phyloP scores from a whole-genome alignment of 1,140 invertebrate species.

The Ditylenchus dipsaci region DNA sequence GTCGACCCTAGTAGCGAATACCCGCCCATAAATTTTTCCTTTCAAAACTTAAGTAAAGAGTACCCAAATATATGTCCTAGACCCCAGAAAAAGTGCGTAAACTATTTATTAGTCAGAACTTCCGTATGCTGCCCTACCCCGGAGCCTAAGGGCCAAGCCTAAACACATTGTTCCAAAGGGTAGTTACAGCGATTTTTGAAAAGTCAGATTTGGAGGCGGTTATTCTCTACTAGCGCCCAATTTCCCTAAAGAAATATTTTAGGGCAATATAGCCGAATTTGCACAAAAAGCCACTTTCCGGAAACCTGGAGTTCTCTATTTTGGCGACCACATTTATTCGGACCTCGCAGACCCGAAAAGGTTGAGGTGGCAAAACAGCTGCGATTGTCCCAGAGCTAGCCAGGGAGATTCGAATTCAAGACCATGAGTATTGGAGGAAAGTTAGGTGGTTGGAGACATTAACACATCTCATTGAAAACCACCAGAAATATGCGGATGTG shows the following conservation, averaged over 20 bases:
- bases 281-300: constrained; percentile 86
- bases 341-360: constrained; percentile 92
- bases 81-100: too few relatives aligned
- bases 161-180: too few relatives aligned
- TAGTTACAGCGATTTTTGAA: too few relatives aligned
- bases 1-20: too few relatives aligned
- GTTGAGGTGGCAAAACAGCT: constrained; percentile 91
- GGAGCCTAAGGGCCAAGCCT: too few relatives aligned
- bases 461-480: constrained; percentile 78
- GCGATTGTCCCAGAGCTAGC: constrained; percentile 91
- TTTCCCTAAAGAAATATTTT: constrained; percentile 27
- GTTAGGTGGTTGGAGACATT: constrained; percentile 88
- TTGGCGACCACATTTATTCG: constrained; percentile 94
- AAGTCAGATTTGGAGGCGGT: too few relatives aligned
- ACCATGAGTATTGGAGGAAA: constrained; percentile 77
- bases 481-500: constrained; percentile 39
- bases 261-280: constrained; percentile 85
- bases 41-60: too few relatives aligned
- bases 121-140: too few relatives aligned
- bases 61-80: too few relatives aligned
- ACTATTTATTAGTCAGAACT: too few relatives aligned
- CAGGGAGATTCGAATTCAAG: constrained; percentile 85
- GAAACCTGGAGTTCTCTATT: constrained; percentile 85
- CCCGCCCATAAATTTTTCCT: too few relatives aligned
- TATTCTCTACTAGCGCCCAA: too few relatives aligned